phyloP scores from a whole-genome alignment of 2,888 invertebrate genomes.

The Urechis unicinctus region DNA sequence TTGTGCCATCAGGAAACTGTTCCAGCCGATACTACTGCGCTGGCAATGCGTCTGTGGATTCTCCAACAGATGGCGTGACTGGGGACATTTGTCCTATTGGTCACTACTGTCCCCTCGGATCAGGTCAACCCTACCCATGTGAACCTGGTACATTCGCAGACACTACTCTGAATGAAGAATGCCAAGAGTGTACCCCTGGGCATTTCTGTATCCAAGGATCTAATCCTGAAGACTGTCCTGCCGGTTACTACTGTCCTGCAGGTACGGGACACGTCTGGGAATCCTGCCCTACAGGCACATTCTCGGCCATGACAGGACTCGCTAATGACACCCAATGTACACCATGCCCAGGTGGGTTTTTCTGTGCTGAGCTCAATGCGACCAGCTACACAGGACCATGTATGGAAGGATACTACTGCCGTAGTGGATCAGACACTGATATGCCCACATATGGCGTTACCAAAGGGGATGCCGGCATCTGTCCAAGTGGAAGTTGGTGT shows the following conservation, averaged over 20 bases:
- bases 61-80: slow-evolving; percentile 30
- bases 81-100: slow-evolving; percentile 39
- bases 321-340: slow-evolving; percentile 35
- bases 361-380: slow-evolving; percentile 33
- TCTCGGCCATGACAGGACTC: slow-evolving; percentile 27
- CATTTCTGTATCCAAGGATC: slow-evolving; percentile 34
- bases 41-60: slow-evolving; percentile 32
- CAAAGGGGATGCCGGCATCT: slow-evolving; percentile 33
- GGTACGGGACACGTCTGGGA: slow-evolving; percentile 40
- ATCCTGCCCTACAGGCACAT: slow-evolving; percentile 41
- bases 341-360: slow-evolving; percentile 38
- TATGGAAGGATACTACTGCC: slow-evolving; percentile 39
- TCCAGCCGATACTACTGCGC: slow-evolving; percentile 39
- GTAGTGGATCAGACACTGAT: slow-evolving; percentile 30
- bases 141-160: slow-evolving; percentile 36
- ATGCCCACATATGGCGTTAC: slow-evolving; percentile 24
- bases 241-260: slow-evolving; percentile 41
- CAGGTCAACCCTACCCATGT: slow-evolving; percentile 33
- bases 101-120: slow-evolving; percentile 40
- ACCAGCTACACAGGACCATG: slow-evolving; percentile 37
- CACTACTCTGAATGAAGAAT: slow-evolving; percentile 25
- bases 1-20: slow-evolving; percentile 19
- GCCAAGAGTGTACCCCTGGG: slow-evolving; percentile 34
- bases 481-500: slow-evolving; percentile 43
- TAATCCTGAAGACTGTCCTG: slow-evolving; percentile 33